Evolutionary conservation across 2,113 vertebrate genomes (phyloP).

Genomic region (Nettapus auritus): DNA sequence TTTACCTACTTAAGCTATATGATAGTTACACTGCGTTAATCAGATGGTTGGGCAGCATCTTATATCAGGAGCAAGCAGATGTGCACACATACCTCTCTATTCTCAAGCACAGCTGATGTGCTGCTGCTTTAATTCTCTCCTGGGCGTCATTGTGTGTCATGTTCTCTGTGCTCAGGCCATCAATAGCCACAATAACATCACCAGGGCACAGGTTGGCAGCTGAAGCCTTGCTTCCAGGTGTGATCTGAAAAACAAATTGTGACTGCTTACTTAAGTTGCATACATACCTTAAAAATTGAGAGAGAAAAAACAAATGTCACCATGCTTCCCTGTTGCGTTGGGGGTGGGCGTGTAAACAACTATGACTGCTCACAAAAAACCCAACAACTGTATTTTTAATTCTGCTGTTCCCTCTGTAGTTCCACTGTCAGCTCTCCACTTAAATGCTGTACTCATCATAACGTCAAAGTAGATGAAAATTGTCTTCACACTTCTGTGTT

Average conservation of each 20-base stretch:
- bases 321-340: fast-evolving
- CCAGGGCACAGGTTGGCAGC: conserved; percentile 89
- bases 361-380: neutral
- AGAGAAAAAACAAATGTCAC: neutral
- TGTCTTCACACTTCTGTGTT: neutral
- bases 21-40: neutral
- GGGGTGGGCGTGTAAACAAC: neutral
- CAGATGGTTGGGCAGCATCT: neutral
- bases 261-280: neutral
- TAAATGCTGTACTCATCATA: neutral
- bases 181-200: conserved; percentile 92
- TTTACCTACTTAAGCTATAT: neutral
- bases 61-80: neutral
- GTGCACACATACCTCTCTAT: conserved; percentile 86
- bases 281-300: neutral
- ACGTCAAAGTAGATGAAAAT: neutral
- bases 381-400: neutral
- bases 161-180: conserved; percentile 84
- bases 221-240: conserved; percentile 93
- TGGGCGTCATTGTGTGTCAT: conserved; percentile 97
- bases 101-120: conserved; percentile 84
- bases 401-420: neutral
- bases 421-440: neutral
- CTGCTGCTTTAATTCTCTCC: conserved; percentile 92
- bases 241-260: conserved; percentile 81